Conservation (phyloP, 2,888 invertebrate genomes). For the Ophion ellenae region DNA sequence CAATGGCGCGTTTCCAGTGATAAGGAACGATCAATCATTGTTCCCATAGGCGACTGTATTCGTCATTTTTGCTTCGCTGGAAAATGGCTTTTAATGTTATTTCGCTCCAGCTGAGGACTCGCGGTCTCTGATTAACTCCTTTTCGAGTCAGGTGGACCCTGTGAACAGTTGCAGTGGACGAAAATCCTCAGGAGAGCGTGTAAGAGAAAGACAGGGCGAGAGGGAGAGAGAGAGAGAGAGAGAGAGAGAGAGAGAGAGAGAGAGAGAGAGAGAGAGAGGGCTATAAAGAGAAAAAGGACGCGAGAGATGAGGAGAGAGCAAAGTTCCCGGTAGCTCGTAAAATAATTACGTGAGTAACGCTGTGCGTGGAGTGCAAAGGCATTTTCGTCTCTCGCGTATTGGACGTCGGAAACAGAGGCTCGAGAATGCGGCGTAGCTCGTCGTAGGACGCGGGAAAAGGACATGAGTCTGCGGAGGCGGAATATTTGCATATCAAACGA, state of each 20-base stretch:
- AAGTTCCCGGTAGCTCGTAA: constrained; percentile 63
- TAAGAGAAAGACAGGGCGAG: background rate
- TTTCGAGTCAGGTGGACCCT: constrained; percentile 15
- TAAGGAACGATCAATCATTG: background rate
- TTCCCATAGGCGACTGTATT: background rate
- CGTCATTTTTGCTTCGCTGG: background rate
- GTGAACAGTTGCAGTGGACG: constrained; percentile 4
- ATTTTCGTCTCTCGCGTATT: constrained; percentile 59
- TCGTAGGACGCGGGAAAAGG: constrained; percentile 37
- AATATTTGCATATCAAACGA: constrained; percentile 73
- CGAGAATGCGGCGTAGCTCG: constrained; percentile 50
- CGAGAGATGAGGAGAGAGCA: constrained; percentile 22
- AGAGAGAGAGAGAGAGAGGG: background rate
- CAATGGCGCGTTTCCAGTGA: background rate
- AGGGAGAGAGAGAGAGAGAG: constrained; percentile 6
- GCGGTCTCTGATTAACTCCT: background rate
- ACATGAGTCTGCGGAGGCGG: constrained; percentile 56
- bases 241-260: constrained; percentile 13
- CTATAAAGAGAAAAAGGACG: background rate
- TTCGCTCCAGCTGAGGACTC: background rate
- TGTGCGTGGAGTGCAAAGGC: constrained; percentile 59
- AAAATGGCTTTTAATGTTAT: background rate
- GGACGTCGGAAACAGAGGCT: constrained; percentile 61
- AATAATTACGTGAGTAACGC: constrained; percentile 65
- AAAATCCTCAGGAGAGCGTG: background rate